These are phyloP conservation scores for Mobula hypostoma DNA, from an alignment of 2,113 vertebrate genomes.

Conservation along the genomic window DNA sequence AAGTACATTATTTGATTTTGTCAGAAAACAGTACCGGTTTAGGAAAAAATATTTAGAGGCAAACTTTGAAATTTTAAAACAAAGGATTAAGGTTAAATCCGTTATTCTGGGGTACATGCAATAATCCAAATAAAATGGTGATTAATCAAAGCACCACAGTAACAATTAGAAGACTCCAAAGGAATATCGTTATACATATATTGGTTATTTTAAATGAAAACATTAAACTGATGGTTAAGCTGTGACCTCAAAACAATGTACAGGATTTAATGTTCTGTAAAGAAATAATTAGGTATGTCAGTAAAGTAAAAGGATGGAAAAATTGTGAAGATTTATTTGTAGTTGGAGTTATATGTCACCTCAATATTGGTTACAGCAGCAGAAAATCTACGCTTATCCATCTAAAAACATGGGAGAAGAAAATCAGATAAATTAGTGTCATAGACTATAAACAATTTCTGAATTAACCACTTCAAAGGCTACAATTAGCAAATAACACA, in stretches of 20 bases:
- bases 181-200: not conserved
- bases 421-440: not conserved
- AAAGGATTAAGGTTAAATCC: not conserved
- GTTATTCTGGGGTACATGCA: not conserved
- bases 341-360: not conserved
- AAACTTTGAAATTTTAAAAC: not conserved
- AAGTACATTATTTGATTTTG: not conserved
- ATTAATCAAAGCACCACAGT: not conserved
- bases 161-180: slow-evolving; percentile 1
- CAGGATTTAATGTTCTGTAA: slow-evolving; percentile 10
- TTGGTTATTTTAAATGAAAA: slow-evolving; percentile 7
- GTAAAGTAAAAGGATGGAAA: not conserved
- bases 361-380: slow-evolving; percentile 16
- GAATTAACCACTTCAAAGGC: not conserved
- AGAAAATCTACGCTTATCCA: slow-evolving; percentile 5
- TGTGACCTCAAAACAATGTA: not conserved
- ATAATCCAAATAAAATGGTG: not conserved
- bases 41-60: not conserved
- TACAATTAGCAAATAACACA: not conserved
- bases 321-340: not conserved
- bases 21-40: not conserved
- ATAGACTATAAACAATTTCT: not conserved
- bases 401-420: not conserved
- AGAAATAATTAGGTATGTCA: not conserved
- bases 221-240: not conserved